Evolutionary conservation across 2,797 vertebrate species (phyloP).

Genomic region (Hydrophis major): DNA sequence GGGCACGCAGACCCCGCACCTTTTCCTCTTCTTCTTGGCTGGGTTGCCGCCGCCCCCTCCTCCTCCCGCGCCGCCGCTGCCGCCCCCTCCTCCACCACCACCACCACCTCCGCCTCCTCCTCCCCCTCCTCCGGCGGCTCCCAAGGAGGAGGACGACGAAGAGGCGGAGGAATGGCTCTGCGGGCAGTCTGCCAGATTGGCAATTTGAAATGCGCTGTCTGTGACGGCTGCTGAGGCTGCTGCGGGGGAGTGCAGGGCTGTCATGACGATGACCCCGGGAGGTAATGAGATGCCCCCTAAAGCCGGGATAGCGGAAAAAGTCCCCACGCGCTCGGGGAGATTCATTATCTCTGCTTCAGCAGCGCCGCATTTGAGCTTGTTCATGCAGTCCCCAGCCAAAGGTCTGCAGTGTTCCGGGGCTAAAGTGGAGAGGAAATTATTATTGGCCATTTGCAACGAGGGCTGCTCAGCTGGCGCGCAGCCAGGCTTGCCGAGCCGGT

Average conservation of each 20-base stretch:
- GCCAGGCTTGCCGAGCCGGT: slow-evolving; percentile 87
- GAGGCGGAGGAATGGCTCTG: slow-evolving; percentile 85
- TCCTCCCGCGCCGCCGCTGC: slow-evolving; percentile 51
- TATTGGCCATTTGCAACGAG: slow-evolving; percentile 95
- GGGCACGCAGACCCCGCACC: slow-evolving; percentile 96
- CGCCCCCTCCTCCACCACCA: background rate
- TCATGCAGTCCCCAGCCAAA: slow-evolving; percentile 95
- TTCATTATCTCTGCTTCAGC: slow-evolving; percentile 97
- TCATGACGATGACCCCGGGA: slow-evolving; percentile 99
- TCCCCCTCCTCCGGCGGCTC: slow-evolving; percentile 58
- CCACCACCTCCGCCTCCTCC: slow-evolving; percentile 70
- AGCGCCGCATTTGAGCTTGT: slow-evolving; percentile 97
- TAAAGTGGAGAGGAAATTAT: slow-evolving; percentile 94
- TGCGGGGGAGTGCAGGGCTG: slow-evolving; percentile 97
- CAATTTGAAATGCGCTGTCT: slow-evolving; percentile 99
- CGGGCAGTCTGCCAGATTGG: slow-evolving; percentile 99
- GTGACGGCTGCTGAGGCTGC: slow-evolving; percentile 96
- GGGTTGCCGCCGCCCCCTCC: slow-evolving; percentile 84
- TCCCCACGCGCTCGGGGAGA: slow-evolving; percentile 96
- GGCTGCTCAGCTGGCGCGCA: slow-evolving; percentile 79
- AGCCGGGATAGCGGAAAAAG: slow-evolving; percentile 95
- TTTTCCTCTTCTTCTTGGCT: slow-evolving; percentile 98
- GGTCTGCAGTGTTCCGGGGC: slow-evolving; percentile 96
- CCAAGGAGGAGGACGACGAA: slow-evolving; percentile 57
- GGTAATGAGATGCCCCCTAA: slow-evolving; percentile 97